Evolutionary conservation across 2,888 invertebrate species (phyloP), one percentile per base, ranked within the genome.

Genomic region (Spatulosminthurus flaviceps): DNA sequence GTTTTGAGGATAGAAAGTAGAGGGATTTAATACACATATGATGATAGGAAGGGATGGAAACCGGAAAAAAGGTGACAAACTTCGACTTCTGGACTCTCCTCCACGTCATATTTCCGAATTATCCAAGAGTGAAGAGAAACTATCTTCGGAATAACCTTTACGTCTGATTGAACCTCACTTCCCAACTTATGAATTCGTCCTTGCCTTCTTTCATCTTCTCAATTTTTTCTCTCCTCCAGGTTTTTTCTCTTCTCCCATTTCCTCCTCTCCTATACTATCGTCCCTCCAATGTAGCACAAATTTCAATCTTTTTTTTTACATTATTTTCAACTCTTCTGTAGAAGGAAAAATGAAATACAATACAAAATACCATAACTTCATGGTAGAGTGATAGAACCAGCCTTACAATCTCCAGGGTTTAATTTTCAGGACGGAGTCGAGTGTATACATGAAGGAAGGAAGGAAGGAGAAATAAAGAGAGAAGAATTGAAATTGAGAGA

Each of bases 161-260:
- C 51, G n/a, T 19, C 51, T 51, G 51, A 51, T 51, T 51, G 51
- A 13, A n/a, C 51, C 51, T 51, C 51, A 51, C 51, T 51, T 51
- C 9, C n/a, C 51, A 13, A 13, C 19, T 51, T 51, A 51, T 51
- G 51, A 51, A 51, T 51, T 51, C 51, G 5, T 16, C 51, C n/a
- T 19, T 51, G 51, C 16, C 51, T 51, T 51, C 16, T 19, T 11
- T 51, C 51, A 11, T 19, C 5, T 4, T 4, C 34, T 34, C 34
- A 34, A 34, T 34, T 34, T 9, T 34, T 34, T n/a, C n/a, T n/a
- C 41, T 13, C n/a, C 51, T 51, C n/a, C n/a, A 51, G 51, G 51
- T n/a, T 51, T 16, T n/a, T 51, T 19, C 51, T 51, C 51, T n/a
- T n/a, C 16, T 2, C 16, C 51, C 16, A 2, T n/a, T 51, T 5